Base-by-base conservation (phyloP, 2,888 invertebrate species). In the Ochropleura leucogaster region DNA sequence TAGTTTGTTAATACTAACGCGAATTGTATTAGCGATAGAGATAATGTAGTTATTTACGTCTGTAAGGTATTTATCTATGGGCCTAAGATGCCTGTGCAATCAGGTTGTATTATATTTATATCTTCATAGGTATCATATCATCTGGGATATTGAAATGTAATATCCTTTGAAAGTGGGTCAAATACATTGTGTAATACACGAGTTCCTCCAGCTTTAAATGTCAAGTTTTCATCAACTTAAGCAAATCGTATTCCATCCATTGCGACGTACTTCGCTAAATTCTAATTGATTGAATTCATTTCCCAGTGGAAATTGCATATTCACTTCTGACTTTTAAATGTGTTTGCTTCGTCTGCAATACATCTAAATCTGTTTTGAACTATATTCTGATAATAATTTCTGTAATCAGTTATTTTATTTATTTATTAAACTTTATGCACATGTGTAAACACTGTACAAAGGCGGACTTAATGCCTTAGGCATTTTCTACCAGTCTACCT, bases 281-380 rank as follows among this genome's bases (percentile, higher is more conserved):
- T 83, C 68, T 83, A 80, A 83, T 79, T 80, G 60, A 80, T 72
- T 68, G 60, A 72, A 77, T 83, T 83, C 51, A 51, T 72, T 83
- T 68, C 64, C n/a, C 65, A 51, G 53, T 51, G 68, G 64, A 60
- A 79, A 79, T 83, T 79, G 83, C 79, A 78, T 78, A 67, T 59
- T 67, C 57, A 67, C 62, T 77, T 44, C 49, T 67, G 63, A 64
- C 71, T 71, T 80, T 82, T 70, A 53, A 67, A 70, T 64, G 49
- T 18, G 12, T 51, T 76, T 16, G 18, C 20, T 65, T 55, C 51
- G 9, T 60, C 51, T 59, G 46, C 51, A 60, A 46, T 51, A 10
- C 30, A 30, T 30, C 79, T 47, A 30, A 55, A 55, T 55, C 30
- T 44, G 44, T 12, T 65, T 46, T 65, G 8, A 18, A 44, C 8